Base-by-base conservation (phyloP, 2,888 invertebrate species). In the Parnassius mnemosyne region DNA sequence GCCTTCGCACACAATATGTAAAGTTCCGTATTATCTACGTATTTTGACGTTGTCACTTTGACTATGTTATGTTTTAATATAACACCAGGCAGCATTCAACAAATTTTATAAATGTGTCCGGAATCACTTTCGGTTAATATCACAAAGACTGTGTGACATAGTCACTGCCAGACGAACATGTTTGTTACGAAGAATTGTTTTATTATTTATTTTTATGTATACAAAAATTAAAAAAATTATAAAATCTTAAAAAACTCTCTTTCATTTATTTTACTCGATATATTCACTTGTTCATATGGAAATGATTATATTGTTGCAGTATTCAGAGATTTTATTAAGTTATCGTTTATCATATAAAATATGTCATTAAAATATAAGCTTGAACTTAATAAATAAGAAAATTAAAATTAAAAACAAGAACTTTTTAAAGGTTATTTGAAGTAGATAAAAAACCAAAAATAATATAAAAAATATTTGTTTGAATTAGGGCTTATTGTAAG, bases 101-200 rank as follows among this genome's bases (percentile, higher is more conserved):
- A 56, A 60, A 46, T 34, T 34, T 34, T 34, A 34, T 34, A 34
- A 34, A 34, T 34, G 34, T 34, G 34, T 34, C 34, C 7, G 34
- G 5, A 34, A 7, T 34, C 34, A 34, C 34, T 34, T 34, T 34
- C 34, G 34, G 34, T 34, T 5, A 34, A 34, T 5, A 34, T 83
- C 83, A 82, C 82, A 83, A 84, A 86, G 86, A 87, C 87, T 87
- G 87, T 81, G 80, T 80, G 84, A 87, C 90, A 90, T 90, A 90
- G 91, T 90, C 87, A 89, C 84, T 85, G 87, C 86, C 85, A 73
- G 73, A 83, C 79, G 80, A 79, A 68, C 80, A 84, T 70, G 69
- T 80, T 83, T 87, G 83, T 86, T 86, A 85, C 75, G 73, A 77
- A 78, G 69, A 66, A 79, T 82, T 83, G 84, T 87, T 88, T 85